Conservation (phyloP, 2,888 invertebrate species). For the Laothoe populi region DNA sequence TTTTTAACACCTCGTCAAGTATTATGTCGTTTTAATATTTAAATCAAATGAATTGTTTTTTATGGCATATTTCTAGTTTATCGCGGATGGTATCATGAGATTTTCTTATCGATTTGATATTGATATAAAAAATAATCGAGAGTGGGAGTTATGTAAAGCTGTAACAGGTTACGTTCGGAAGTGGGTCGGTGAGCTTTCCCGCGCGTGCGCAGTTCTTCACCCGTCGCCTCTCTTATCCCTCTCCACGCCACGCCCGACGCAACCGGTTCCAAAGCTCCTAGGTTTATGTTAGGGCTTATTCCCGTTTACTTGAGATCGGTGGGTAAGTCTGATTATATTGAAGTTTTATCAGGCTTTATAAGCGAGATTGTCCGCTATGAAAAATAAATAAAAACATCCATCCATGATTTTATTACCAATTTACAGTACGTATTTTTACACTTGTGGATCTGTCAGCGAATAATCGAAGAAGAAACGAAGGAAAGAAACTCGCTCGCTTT, state of each 20-base stretch:
- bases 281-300: constrained; percentile 23
- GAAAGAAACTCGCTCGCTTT: no score
- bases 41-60: no score
- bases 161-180: constrained; percentile 44
- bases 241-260: background rate
- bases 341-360: background rate
- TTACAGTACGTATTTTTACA: no score
- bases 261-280: constrained; percentile 17
- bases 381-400: no score
- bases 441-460: no score
- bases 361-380: background rate
- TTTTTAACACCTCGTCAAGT: no score
- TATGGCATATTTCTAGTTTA: no score
- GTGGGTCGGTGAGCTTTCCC: constrained; percentile 75
- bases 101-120: constrained; percentile 10
- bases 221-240: background rate
- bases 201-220: constrained; percentile 55
- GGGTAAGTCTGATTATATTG: background rate
- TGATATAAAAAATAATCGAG: constrained; percentile 41
- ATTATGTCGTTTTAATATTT: no score
- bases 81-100: background rate
- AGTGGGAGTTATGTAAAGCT: constrained; percentile 58
- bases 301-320: constrained; percentile 10
- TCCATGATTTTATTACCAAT: no score
- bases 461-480: no score